Evolutionary conservation across 2,113 vertebrate species (phyloP), one percentile per base, ranked within the genome.

Genomic region (Strigops habroptila): DNA sequence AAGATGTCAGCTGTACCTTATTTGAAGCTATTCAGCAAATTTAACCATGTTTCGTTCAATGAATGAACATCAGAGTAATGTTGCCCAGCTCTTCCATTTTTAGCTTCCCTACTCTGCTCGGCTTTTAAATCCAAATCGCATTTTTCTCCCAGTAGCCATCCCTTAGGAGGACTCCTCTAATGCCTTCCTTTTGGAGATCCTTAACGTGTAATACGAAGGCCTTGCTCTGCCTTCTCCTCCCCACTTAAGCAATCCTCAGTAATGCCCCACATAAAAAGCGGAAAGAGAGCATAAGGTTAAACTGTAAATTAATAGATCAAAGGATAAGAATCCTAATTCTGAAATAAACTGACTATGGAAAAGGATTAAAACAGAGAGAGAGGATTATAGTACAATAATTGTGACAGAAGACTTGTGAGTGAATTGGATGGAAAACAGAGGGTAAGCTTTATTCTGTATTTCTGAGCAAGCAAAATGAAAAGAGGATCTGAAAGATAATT

Each of bases 241-340:
- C 16, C 59, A 39, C 67, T 96, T 85, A 82, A 79, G 41, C 62
- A 92, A 85, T 76, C 53, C 59, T 76, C 63, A 79, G 53, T 78
- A 89, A 94, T 92, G 75, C 27, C 69, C 91, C 67, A 88, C 89
- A 90, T 82, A 91, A 92, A 96, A 93, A 85, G 49, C 83, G 75
- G 57, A 84, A 81, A 95, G 55, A 64, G 92, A 89, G 57, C 91
- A 87, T 67, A 85, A 97, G 93, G 96, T 97, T 97, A 96, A 96
- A 97, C 88, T 89, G 83, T 76, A 96, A 96, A 97, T 96, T 95
- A 96, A 95, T 94, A 96, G 96, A 97, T 96, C 93, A 95, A 96
- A 96, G 92, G 92, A 95, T 96, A 96, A 95, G 92, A 93, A 89
- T 90, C 59, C 77, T 95, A 96, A 96, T 96, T 96, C 95, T 92